Base-by-base conservation (phyloP, 2,888 invertebrate genomes). In the Leptinotarsa haldemani region DNA sequence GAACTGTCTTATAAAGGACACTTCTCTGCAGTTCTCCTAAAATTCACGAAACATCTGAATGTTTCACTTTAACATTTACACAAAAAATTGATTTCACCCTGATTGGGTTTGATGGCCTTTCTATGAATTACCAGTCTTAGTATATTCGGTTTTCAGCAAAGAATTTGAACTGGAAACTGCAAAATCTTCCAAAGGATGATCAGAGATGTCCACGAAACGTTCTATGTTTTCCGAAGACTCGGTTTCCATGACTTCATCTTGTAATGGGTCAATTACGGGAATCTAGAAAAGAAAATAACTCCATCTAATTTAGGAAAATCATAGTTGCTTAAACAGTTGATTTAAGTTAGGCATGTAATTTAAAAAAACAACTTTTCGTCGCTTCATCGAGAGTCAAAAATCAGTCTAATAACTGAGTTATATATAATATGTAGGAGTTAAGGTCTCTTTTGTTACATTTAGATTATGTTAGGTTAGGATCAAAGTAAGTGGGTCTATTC, bases 81-180 rank as follows among this genome's bases (percentile, higher is more conserved):
- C 7, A 53, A 56, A 56, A 2, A 63, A 48, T 47, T 50, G 15
- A 69, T 52, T 58, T 46, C 70, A 74, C 69, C 69, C 65, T 61
- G 68, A 56, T 56, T 63, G 50, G 1, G 50, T 25, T 64, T 16
- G 67, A 64, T 67, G 48, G 69, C 69, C 48, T 72, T 73, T 70
- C 74, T 71, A 77, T 18, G 70, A 75, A n/a, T 69, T 74, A 75
- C 81, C 85, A 83, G 85, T 84, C 83, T 84, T 85, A 78, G 83
- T 84, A 74, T 83, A 81, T 69, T 83, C 83, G 53, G 83, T 80
- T 79, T 77, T 84, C 63, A 83, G 80, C 52, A 73, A 30, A 46
- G 52, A 71, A 83, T 81, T 75, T 77, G 79, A 71, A 65, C 73
- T 61, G 52, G 74, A 70, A 52, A 71, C 77, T 63, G 76, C 74